Percentiles rank a stretch among this genome's conserved stretches.
Evolutionary conservation across 2,888 invertebrate genomes (phyloP).

Genomic region (Oligia fasciuncula): DNA sequence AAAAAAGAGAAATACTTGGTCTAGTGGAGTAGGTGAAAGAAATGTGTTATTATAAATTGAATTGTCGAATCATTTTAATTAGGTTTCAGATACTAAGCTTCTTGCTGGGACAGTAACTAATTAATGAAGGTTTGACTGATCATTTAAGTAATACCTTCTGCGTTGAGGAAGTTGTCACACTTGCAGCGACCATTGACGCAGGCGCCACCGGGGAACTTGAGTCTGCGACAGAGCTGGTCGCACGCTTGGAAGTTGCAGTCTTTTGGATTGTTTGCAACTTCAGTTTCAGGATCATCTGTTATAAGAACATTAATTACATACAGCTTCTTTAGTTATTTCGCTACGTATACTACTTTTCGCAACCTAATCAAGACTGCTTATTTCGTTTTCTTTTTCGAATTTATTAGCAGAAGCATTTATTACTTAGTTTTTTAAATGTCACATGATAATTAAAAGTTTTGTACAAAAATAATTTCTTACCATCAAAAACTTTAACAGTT

Average conservation of each 20-base stretch:
- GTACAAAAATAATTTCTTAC: conserved; percentile 27
- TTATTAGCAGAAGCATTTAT: neutral
- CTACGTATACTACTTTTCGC: neutral
- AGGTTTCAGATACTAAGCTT: no score
- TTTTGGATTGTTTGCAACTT: neutral
- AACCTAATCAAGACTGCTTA: neutral
- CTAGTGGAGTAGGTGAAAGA: no score
- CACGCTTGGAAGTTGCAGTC: conserved; percentile 34
- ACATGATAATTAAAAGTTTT: no score
- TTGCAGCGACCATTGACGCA: conserved; percentile 52
- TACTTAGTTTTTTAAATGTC: no score
- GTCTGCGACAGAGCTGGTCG: conserved; percentile 42
- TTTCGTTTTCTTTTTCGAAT: neutral
- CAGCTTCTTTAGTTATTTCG: neutral
- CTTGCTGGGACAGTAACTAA: no score
- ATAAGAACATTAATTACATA: neutral
- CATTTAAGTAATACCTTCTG: neutral
- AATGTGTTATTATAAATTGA: no score
- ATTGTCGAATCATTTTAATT: no score
- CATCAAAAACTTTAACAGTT: conserved; percentile 40
- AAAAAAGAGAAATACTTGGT: neutral
- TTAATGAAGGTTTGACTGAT: neutral
- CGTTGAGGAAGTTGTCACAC: conserved; percentile 5
- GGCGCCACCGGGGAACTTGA: conserved; percentile 22
- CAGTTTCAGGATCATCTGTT: conserved; percentile 11